Conservation (phyloP, 1,140 invertebrate genomes). For the Colletes latitarsis region DNA sequence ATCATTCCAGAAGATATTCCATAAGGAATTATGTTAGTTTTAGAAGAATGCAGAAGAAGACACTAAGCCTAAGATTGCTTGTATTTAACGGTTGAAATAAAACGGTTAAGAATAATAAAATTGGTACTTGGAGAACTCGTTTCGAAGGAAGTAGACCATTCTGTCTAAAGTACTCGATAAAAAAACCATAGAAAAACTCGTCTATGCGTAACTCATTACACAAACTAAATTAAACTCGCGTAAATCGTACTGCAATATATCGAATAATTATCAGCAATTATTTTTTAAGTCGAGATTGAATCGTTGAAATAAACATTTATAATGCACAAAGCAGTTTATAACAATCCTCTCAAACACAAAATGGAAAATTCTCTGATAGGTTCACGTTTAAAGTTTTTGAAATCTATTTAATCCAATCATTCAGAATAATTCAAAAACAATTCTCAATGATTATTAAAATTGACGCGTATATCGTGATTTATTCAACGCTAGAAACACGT, state of each 20-base stretch:
- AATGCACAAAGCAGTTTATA: no score
- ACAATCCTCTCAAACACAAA: no score
- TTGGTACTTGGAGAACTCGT: background rate
- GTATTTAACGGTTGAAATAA: background rate
- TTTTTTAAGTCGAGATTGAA: no score
- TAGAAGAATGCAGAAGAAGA: no score
- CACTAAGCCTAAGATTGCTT: background rate
- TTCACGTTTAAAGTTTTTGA: background rate
- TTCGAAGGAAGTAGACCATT: background rate
- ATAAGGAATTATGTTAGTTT: no score
- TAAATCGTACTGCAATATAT: background rate
- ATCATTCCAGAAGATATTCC: no score
- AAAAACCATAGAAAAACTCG: background rate
- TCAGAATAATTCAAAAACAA: background rate
- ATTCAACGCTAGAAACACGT: background rate
- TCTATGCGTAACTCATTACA: background rate
- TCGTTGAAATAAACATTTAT: no score
- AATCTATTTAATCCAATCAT: background rate
- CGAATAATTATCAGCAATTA: no score
- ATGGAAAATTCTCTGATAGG: no score
- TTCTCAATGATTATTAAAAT: no score
- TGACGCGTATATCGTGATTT: no score
- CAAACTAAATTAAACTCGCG: constrained; percentile 1
- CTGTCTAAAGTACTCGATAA: background rate
- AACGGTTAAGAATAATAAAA: background rate